Evolutionary conservation across 2,888 invertebrate species (phyloP), one percentile per base, ranked within the genome.

Genomic region (Diarsia rubi): DNA sequence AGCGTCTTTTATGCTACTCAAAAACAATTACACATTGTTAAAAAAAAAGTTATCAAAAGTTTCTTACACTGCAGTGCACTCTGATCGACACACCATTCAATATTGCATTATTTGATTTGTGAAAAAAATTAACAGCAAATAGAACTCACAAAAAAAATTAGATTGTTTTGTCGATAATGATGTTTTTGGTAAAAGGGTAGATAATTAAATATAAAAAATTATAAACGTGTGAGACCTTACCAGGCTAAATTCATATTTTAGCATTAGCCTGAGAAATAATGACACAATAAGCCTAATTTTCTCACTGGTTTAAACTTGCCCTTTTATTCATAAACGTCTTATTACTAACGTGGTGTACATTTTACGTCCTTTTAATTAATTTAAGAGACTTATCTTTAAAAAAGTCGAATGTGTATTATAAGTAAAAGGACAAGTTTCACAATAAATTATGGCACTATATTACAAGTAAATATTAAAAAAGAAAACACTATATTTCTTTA

Each of bases 1-100:
- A 95, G 95, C 95, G 93, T 94, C 88, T 85, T 83, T 90, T 90
- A 90, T 90, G 90, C 94, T 95, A 94, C 92, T 92, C 91, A 72
- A 75, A 78, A 83, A 83, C 70, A 69, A 78, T 62, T 79, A 67
- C 67, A 83, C 59, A 64, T 78, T 21, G 31, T 47, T 54, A 82
- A 84, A 76, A 19, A 69, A 79, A 83, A 62, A 19, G n/a, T 80
- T 68, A 81, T 81, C 68, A 84, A 81, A 81, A 81, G 19, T 79
- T 65, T 49, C n/a, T 52, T 81, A 81, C 69, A 71, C 63, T 65
- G 67, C 70, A 80, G 75, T 82, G 84, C 69, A 84, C 24, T 66
- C 70, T 63, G 49, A 11, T 74, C 14, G 64, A 63, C 73, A 74
- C 79, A 78, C 42, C 69, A 74, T 69, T 64, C 19, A 71, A 64